These are phyloP conservation scores for Vespertilio murinus DNA, from an alignment of 2,797 vertebrate species.

Conservation along the genomic window DNA sequence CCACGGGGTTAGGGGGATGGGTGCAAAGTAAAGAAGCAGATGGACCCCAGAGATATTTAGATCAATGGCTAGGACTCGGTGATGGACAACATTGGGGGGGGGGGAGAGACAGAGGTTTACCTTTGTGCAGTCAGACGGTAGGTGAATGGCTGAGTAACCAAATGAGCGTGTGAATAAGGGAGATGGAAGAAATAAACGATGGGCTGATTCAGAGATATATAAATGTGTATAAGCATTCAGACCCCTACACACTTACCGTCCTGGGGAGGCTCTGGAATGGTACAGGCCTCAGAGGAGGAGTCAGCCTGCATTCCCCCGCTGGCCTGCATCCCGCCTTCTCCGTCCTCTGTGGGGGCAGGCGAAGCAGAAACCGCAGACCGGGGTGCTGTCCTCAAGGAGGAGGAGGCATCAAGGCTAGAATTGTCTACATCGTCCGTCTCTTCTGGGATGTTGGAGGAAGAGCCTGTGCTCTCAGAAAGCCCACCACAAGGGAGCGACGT, in stretches of 20 bases:
- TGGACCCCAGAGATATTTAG: neutral
- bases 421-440: conserved; percentile 84
- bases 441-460: conserved; percentile 84
- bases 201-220: neutral
- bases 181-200: neutral
- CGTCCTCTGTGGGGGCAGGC: neutral
- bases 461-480: neutral
- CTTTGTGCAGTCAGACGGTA: neutral
- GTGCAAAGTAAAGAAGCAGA: neutral
- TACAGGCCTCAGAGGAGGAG: neutral
- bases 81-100: fast-evolving
- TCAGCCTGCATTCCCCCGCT: neutral
- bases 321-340: neutral
- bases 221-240: neutral
- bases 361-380: neutral
- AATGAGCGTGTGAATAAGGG: neutral
- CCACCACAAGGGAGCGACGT: neutral
- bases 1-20: no score
- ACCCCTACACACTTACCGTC: conserved; percentile 74
- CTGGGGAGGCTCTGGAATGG: neutral
- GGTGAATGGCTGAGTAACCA: neutral
- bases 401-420: neutral
- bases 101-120: neutral
- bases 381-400: fast-evolving
- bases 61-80: neutral